Base-by-base conservation (phyloP, 2,888 invertebrate genomes). In the Blastobasis lacticolella region DNA sequence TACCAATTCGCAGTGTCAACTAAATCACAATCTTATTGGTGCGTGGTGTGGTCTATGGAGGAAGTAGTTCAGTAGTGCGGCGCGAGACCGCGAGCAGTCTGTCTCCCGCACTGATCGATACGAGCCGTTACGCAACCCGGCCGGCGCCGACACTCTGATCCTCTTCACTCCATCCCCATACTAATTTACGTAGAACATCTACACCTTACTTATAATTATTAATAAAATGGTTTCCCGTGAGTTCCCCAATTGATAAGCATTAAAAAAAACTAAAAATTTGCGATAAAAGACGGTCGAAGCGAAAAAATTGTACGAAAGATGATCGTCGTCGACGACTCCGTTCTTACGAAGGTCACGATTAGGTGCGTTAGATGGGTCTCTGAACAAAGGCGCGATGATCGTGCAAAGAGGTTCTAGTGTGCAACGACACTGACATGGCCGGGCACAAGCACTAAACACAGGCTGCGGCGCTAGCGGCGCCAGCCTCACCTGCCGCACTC, bases 61-160 rank as follows among this genome's bases (percentile, higher is more conserved):
- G 68, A 73, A 74, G 61, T 67, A 57, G 54, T 61, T 66, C 56
- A 61, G 61, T 62, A 61, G 64, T 64, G 67, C 73, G 69, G 69
- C 69, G 69, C 71, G 68, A 73, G 69, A 72, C 71, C 64, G 66
- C 65, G 69, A 68, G 61, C 67, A 73, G 68, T 76, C 74, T 78
- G 74, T 72, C 75, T 67, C 70, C 69, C 71, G 77, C 78, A 74
- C 75, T 73, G 84, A 88, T 88, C 88, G 77, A 88, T 88, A 86
- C 78, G 70, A 63, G 57, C 67, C 75, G 87, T 88, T 88, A 88
- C 87, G 88, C 87, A 88, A 88, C 78, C 71, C 72, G 69, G 69
- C 76, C 75, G 79, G 79, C 81, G 80, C 75, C 75, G 73, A 61
- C 61, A 66, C 52, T 7, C 10, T 45, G 44, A 10, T 10, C 44